These are phyloP conservation scores for Malacosoma neustria DNA, from an alignment of 2,888 invertebrate species.

Conservation along the genomic window DNA sequence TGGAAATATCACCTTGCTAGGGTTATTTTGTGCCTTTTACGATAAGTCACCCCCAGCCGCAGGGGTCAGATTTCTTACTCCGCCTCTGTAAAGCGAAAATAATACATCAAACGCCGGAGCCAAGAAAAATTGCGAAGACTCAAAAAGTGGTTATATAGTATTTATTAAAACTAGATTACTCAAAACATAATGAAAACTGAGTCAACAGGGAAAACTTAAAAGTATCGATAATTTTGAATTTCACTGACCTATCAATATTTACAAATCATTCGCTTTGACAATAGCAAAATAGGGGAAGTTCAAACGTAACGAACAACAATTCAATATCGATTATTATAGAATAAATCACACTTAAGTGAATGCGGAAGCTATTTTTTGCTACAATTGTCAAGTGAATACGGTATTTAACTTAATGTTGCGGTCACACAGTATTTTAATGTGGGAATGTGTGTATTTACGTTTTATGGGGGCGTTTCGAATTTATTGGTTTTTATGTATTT, in stretches of 20 bases:
- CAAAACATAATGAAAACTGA: no score
- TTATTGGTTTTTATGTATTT: neutral
- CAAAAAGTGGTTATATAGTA: no score
- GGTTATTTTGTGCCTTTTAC: no score
- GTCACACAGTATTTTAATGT: slow-evolving; percentile 11
- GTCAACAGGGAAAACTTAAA: no score
- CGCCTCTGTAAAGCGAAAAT: no score
- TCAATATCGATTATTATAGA: slow-evolving; percentile 46
- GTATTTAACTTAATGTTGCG: slow-evolving; percentile 9
- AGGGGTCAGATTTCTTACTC: no score
- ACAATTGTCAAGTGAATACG: slow-evolving; percentile 14
- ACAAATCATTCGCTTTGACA: neutral
- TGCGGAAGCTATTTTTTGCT: slow-evolving; percentile 13
- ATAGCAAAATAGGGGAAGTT: neutral
- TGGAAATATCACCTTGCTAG: no score
- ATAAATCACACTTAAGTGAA: slow-evolving; percentile 20
- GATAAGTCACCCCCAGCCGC: no score
- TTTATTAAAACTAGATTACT: no score
- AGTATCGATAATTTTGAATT: no score
- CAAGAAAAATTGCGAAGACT: no score
- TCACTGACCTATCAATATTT: neutral
- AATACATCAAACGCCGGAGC: no score
- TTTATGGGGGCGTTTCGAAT: slow-evolving; percentile 13
- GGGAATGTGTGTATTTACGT: slow-evolving; percentile 8
- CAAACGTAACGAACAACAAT: slow-evolving; percentile 28